Evolutionary conservation across 1,140 invertebrate species (phyloP), one percentile per base, ranked within the genome.

Genomic region (Stegodyphus mimosarum): DNA sequence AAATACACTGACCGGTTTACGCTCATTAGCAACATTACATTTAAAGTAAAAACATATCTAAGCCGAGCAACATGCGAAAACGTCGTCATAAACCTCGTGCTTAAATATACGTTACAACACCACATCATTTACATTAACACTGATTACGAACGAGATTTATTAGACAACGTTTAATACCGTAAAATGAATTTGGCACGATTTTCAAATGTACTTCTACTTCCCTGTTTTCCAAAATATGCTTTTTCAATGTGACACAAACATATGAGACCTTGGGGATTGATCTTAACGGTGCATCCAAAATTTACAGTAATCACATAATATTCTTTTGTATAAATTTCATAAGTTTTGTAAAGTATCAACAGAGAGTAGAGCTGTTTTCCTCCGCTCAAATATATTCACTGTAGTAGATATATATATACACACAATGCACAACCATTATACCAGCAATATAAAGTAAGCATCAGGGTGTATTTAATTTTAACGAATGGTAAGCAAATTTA

Each of bases 251-350:
- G 15, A 51, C 11, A 60, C 9, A 17, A 52, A 52, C 6, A 52
- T 17, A 73, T 17, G 71, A 51, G 2, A 6, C 2, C 17, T 7
- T 73, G 71, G 71, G 71, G 71, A 73, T 53, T 73, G 71, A 73
- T 73, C 71, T 70, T 15, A 17, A 33, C 33, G 1, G 33, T 33
- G 3, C 33, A 33, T 33, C 33, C 33, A 33, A 33, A 33, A 33
- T 33, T 33, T 33, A 33, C 33, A 33, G 33, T 33, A 33, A 33
- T 33, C 33, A 33, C 33, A 3, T 33, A 33, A 33, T 33, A 1
- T 33, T 33, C 33, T 33, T 33, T 33, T 33, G 33, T 33, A 33
- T 33, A 33, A 33, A 33, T 33, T 33, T 33, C 33, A 33, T 33
- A 33, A 33, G 33, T 33, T 33, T 33, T 33, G 33, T 33, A 33